phyloP scores from a whole-genome alignment of 2,888 invertebrate genomes.

The Stenolophus ochropezus region DNA sequence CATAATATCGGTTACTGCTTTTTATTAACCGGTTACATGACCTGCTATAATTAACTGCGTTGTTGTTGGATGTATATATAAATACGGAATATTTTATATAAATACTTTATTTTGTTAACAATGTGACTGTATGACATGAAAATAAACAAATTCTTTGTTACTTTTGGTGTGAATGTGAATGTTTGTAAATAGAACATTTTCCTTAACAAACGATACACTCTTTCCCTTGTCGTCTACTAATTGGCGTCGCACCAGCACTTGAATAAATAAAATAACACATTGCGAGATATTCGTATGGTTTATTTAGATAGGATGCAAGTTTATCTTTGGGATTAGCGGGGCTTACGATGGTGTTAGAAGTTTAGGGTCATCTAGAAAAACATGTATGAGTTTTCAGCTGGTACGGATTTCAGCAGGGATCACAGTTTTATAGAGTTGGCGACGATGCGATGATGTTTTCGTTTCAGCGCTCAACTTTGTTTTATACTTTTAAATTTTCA shows the following conservation, averaged over 20 bases:
- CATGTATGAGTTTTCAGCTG: slow-evolving; percentile 6
- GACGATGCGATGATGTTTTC: background rate
- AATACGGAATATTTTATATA: too few relatives aligned
- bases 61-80: too few relatives aligned
- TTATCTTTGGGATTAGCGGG: slow-evolving; percentile 48
- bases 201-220: slow-evolving; percentile 23
- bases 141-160: background rate
- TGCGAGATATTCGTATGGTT: slow-evolving; percentile 42
- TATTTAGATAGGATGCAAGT: slow-evolving; percentile 45
- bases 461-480: background rate
- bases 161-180: background rate
- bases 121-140: background rate
- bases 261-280: slow-evolving; percentile 49
- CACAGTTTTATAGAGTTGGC: background rate
- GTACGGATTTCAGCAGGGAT: background rate
- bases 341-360: slow-evolving; percentile 39
- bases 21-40: too few relatives aligned
- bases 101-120: too few relatives aligned
- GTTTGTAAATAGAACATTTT: slow-evolving; percentile 52
- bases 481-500: background rate
- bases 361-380: slow-evolving; percentile 36
- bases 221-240: slow-evolving; percentile 34
- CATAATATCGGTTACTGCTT: too few relatives aligned
- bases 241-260: slow-evolving; percentile 40
- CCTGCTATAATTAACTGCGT: too few relatives aligned